Evolutionary conservation across 2,888 invertebrate species (phyloP).

Genomic region (Empis stercorea): DNA sequence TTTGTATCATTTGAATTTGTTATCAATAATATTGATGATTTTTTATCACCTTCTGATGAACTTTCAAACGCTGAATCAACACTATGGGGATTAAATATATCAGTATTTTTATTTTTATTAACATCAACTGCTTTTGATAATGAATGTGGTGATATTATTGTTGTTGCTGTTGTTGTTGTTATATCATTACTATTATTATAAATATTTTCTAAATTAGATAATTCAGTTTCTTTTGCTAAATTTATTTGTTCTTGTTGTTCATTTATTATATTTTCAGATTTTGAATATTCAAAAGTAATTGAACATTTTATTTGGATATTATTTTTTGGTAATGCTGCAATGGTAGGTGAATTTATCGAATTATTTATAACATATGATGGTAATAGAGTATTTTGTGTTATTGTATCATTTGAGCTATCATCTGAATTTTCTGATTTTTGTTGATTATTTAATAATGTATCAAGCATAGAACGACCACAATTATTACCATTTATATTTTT

Average conservation of each 20-base stretch:
- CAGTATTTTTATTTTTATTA: conserved; percentile 29
- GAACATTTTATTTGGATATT: neutral
- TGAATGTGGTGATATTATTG: conserved; percentile 11
- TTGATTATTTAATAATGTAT: conserved; percentile 6
- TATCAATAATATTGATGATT: conserved; percentile 12
- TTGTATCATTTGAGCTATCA: neutral
- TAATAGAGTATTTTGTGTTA: neutral
- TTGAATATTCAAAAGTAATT: neutral
- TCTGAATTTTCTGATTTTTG: neutral
- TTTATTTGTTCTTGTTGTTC: no score
- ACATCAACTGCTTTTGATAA: conserved; percentile 24
- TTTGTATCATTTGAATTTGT: conserved; percentile 16
- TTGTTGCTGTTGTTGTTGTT: conserved; percentile 16
- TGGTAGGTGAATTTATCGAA: neutral
- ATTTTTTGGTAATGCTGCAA: neutral
- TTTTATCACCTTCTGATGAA: conserved; percentile 29
- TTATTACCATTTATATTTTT: neutral
- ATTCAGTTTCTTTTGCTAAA: conserved; percentile 23
- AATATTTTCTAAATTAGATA: conserved; percentile 15
- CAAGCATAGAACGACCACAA: conserved; percentile 11
- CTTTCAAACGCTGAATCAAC: conserved; percentile 32
- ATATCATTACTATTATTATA: conserved; percentile 12
- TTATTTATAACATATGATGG: no score
- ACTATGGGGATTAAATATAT: conserved; percentile 31
- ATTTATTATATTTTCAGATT: neutral